A percentile compares a stretch with the other conserved stretches of the same genome.
These are phyloP conservation scores for Frieseomelitta varia DNA, from an alignment of 1,140 invertebrate genomes.

Conservation along the genomic window DNA sequence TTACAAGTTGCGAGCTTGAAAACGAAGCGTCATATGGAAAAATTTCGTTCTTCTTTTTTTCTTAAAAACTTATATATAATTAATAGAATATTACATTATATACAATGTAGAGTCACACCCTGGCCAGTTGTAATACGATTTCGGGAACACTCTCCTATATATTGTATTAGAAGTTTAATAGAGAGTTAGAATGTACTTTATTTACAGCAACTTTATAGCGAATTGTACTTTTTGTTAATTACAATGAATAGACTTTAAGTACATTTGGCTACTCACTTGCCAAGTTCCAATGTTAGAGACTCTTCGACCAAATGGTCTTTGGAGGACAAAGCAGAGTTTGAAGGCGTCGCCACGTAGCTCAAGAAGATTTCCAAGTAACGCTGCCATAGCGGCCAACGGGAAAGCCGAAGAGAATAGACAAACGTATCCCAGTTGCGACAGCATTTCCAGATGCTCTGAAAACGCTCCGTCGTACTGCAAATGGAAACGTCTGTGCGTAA, in stretches of 20 bases:
- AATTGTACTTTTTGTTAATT: neutral
- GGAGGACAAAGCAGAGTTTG: constrained; percentile 96
- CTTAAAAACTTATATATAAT: too few species aligned
- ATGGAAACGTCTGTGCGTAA: constrained; percentile 17
- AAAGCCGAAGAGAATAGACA: constrained; percentile 98
- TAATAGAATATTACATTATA: too few species aligned
- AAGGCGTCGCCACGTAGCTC: constrained; percentile 98
- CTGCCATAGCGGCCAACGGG: constrained; percentile 95
- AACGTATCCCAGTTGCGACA: constrained; percentile 98
- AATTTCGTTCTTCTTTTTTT: too few species aligned
- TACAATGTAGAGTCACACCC: too few species aligned
- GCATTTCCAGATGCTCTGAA: constrained; percentile 98
- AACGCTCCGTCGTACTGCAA: constrained; percentile 94
- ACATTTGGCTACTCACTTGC: constrained; percentile 87
- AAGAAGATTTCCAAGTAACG: constrained; percentile 95
- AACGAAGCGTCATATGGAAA: too few species aligned
- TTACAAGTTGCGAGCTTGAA: too few species aligned
- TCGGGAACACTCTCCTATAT: too few species aligned
- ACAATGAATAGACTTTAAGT: neutral
- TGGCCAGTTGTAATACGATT: too few species aligned
- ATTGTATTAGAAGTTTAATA: too few species aligned
- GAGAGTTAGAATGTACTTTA: neutral
- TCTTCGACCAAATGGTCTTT: constrained; percentile 94
- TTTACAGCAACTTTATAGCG: neutral
- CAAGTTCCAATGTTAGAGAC: constrained; percentile 98